phyloP scores from a whole-genome alignment of 2,888 invertebrate genomes.

The Andrena fulva region DNA sequence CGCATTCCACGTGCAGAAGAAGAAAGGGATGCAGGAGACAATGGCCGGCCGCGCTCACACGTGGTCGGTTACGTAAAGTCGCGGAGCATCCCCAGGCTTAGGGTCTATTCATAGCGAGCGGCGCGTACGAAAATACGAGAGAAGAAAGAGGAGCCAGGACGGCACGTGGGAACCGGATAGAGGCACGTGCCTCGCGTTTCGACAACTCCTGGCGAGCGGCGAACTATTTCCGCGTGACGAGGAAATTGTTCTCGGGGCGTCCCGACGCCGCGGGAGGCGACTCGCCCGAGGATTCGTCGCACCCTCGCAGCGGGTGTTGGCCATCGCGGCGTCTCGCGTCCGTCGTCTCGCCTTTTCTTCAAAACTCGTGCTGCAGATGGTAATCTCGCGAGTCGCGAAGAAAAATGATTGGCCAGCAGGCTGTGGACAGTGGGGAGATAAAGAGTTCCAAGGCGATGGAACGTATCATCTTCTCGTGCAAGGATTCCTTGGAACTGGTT shows the following conservation, averaged over 20 bases:
- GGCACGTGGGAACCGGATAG: conserved; percentile 67
- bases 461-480: neutral
- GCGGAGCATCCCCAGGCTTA: conserved; percentile 9
- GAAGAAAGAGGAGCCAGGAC: conserved; percentile 46
- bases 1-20: neutral
- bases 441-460: neutral
- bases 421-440: conserved; percentile 3
- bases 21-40: conserved; percentile 36
- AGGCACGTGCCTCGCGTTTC: conserved; percentile 78
- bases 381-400: conserved; percentile 33
- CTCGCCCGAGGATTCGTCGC: conserved; percentile 61
- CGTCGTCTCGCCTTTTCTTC: conserved; percentile 22
- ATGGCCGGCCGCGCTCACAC: conserved; percentile 45
- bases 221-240: conserved; percentile 82
- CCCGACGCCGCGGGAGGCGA: conserved; percentile 50
- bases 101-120: conserved; percentile 70
- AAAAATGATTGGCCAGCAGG: conserved; percentile 31
- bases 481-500: too few species aligned
- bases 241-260: conserved; percentile 77
- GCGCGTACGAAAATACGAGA: conserved; percentile 69
- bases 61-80: conserved; percentile 57
- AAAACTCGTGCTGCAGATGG: conserved; percentile 23
- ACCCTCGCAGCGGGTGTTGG: conserved; percentile 67
- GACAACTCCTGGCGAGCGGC: conserved; percentile 77
- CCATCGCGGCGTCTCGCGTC: conserved; percentile 46